Conservation (phyloP, 2,888 invertebrate species). For the Lapara coniferarum region DNA sequence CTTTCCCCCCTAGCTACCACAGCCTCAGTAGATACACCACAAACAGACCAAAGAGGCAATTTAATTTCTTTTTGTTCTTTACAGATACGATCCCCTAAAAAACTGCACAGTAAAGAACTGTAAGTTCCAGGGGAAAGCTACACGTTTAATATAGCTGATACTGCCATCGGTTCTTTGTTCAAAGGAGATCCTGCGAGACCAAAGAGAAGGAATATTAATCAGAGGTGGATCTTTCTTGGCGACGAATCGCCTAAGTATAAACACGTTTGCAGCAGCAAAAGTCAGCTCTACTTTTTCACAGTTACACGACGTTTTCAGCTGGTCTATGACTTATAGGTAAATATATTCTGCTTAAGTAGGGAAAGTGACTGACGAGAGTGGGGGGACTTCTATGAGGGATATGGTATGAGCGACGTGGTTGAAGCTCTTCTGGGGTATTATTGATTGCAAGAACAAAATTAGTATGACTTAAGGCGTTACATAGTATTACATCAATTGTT, state of each 20-base stretch:
- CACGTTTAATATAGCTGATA: background rate
- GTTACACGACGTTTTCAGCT: conserved; percentile 85
- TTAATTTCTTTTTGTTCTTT: background rate
- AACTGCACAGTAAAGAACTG: background rate
- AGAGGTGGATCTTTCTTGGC: conserved; percentile 87
- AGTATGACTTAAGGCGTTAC: too few relatives aligned
- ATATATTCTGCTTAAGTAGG: background rate
- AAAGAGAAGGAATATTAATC: conserved; percentile 57
- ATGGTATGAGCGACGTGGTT: too few relatives aligned
- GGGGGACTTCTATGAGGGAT: background rate
- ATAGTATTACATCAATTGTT: too few relatives aligned
- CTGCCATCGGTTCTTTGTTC: background rate
- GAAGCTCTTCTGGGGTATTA: too few relatives aligned
- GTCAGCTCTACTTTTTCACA: conserved; percentile 55
- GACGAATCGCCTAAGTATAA: conserved; percentile 86
- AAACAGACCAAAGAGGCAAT: too few relatives aligned
- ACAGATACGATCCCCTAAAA: conserved; percentile 10
- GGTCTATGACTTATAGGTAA: conserved; percentile 87
- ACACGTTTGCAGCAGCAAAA: conserved; percentile 78
- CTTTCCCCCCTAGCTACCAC: too few relatives aligned
- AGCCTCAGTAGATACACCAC: too few relatives aligned
- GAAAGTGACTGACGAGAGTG: background rate
- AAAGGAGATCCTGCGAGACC: background rate
- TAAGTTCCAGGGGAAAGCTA: background rate
- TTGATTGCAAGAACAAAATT: too few relatives aligned